A percentile compares a stretch with the other conserved stretches of the same genome.
Conservation (phyloP, 2,888 invertebrate species). For the Alcis repandata region DNA sequence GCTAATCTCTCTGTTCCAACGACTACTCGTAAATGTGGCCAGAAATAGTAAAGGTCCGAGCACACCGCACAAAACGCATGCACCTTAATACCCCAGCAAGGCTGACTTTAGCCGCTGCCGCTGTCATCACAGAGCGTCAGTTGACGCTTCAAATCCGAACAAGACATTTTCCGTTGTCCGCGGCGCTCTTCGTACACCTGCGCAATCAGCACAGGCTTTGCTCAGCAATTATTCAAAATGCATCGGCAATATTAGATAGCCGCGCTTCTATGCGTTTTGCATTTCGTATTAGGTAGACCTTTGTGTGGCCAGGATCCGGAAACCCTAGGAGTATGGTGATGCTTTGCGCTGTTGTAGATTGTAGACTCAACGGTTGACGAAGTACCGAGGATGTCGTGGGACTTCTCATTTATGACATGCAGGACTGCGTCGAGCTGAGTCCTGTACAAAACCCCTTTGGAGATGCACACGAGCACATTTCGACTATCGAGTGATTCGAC, state of each 20-base stretch:
- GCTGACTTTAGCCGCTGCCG: constrained; percentile 41
- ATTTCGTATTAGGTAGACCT: constrained; percentile 84
- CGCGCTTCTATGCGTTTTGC: constrained; percentile 83
- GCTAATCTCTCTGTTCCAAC: constrained; percentile 7
- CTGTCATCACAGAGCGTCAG: constrained; percentile 45
- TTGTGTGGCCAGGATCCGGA: constrained; percentile 59
- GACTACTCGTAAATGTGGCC: background rate
- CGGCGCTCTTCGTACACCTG: constrained; percentile 70
- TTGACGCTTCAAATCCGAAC: constrained; percentile 62
- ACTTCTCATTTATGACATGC: constrained; percentile 57
- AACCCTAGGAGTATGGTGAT: constrained; percentile 73
- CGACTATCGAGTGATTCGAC: background rate
- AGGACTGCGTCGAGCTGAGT: too few relatives aligned
- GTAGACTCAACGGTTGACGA: constrained; percentile 75
- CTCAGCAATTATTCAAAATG: constrained; percentile 85
- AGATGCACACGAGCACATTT: background rate
- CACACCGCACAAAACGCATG: constrained; percentile 26
- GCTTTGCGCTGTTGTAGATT: constrained; percentile 72
- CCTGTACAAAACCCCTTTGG: background rate
- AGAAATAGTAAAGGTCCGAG: constrained; percentile 30
- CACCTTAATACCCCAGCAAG: constrained; percentile 43
- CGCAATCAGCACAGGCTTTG: constrained; percentile 75
- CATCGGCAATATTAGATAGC: constrained; percentile 85
- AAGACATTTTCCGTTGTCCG: constrained; percentile 76
- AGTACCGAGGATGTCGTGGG: constrained; percentile 68